Percentiles rank a stretch among this genome's conserved stretches.
Evolutionary conservation across 2,888 invertebrate genomes (phyloP).

Genomic region (Xestia c-nigrum): DNA sequence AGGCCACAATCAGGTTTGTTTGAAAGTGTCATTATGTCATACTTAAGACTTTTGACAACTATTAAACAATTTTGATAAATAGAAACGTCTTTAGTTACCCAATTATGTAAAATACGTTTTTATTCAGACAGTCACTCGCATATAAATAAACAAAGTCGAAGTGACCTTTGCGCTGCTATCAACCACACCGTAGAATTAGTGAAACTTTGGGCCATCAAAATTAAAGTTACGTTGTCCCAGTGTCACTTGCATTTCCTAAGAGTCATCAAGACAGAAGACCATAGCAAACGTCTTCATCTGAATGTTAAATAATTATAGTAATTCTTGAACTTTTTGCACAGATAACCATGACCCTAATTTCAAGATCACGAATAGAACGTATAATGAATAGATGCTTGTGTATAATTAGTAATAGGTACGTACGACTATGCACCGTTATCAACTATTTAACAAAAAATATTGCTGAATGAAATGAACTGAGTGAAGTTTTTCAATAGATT

Average conservation of each 20-base stretch:
- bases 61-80: constrained; percentile 1
- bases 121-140: constrained; percentile 4
- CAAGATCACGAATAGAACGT: constrained; percentile 52
- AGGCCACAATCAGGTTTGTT: neutral
- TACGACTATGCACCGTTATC: constrained; percentile 11
- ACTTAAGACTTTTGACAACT: neutral
- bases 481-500: constrained; percentile 8
- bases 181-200: neutral
- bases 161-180: neutral
- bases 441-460: constrained; percentile 15
- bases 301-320: constrained; percentile 25
- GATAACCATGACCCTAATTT: constrained; percentile 60
- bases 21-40: neutral
- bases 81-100: neutral
- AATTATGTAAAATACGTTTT: neutral
- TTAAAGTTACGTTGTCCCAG: neutral
- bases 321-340: constrained; percentile 44
- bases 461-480: constrained; percentile 13
- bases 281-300: constrained; percentile 15
- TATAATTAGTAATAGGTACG: constrained; percentile 16
- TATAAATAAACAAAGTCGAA: constrained; percentile 4
- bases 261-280: neutral
- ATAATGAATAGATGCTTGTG: constrained; percentile 34
- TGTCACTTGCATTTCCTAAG: neutral
- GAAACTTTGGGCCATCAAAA: neutral